Evolutionary conservation across 2,113 vertebrate genomes (phyloP).

Genomic region (Collichthys lucidus): DNA sequence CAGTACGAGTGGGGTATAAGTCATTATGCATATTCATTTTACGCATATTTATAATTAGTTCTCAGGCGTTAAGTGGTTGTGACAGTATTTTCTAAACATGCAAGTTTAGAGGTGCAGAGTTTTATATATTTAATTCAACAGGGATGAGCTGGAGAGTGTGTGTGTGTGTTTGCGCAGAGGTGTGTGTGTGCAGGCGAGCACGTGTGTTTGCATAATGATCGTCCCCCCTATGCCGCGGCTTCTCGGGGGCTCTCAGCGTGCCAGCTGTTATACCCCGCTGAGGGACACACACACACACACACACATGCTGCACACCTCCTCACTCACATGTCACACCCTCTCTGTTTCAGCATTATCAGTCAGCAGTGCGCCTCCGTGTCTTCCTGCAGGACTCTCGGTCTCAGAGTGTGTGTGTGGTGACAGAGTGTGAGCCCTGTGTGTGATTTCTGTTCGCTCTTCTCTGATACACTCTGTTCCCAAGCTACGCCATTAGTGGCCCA

Average conservation of each 20-base stretch:
- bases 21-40: slow-evolving; percentile 77
- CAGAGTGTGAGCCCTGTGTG: slow-evolving; percentile 38
- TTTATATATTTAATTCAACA: slow-evolving; percentile 52
- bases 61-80: slow-evolving; percentile 60
- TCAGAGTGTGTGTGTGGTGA: slow-evolving; percentile 32
- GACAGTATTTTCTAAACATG: slow-evolving; percentile 71
- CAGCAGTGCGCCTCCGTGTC: slow-evolving; percentile 38
- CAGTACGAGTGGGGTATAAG: slow-evolving; percentile 58
- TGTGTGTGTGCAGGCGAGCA: background rate
- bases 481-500: slow-evolving; percentile 61
- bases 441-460: slow-evolving; percentile 55
- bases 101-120: slow-evolving; percentile 42
- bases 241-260: slow-evolving; percentile 57
- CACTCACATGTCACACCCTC: slow-evolving; percentile 56
- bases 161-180: slow-evolving; percentile 1
- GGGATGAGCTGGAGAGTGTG: slow-evolving; percentile 15
- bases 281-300: slow-evolving; percentile 31
- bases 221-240: slow-evolving; percentile 39
- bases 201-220: slow-evolving; percentile 69
- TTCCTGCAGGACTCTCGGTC: slow-evolving; percentile 7
- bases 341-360: slow-evolving; percentile 55
- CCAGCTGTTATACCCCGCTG: slow-evolving; percentile 71
- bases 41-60: slow-evolving; percentile 78
- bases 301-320: slow-evolving; percentile 41
- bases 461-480: slow-evolving; percentile 66